Percentiles rank a stretch among this genome's conserved stretches.
phyloP scores from a whole-genome alignment of 2,113 vertebrate genomes.

The Carettochelys insculpta region DNA sequence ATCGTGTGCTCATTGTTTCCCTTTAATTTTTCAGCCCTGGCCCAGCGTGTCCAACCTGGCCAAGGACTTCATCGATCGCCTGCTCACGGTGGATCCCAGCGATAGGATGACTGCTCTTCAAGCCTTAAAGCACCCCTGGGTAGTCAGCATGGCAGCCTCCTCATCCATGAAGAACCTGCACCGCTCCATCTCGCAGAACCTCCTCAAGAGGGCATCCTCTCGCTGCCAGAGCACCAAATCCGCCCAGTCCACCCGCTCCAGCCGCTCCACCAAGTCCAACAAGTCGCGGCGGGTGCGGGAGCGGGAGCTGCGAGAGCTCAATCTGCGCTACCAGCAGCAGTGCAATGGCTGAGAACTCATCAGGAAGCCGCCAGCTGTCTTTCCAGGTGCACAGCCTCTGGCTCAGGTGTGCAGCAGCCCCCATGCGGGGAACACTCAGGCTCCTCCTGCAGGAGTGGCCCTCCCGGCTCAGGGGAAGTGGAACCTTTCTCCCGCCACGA shows the following conservation, averaged over 20 bases:
- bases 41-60: conserved; percentile 97
- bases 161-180: conserved; percentile 99
- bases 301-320: conserved; percentile 93
- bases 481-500: background rate
- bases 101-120: conserved; percentile 92
- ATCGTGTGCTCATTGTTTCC: background rate
- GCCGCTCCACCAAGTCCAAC: conserved; percentile 95
- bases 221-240: conserved; percentile 99
- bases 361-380: background rate
- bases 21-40: conserved; percentile 87
- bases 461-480: background rate
- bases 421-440: background rate
- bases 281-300: conserved; percentile 93
- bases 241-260: conserved; percentile 93
- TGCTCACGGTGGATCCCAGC: conserved; percentile 92
- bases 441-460: conserved; percentile 6
- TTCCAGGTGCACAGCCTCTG: background rate
- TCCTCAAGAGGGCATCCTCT: conserved; percentile 94
- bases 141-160: conserved; percentile 97
- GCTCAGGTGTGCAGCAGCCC: background rate
- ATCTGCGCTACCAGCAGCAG: conserved; percentile 96
- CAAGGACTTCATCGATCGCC: conserved; percentile 96
- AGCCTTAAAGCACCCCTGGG: conserved; percentile 96
- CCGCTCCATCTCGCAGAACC: conserved; percentile 97
- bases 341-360: conserved; percentile 85